These are phyloP conservation scores for Tetragnatha versicolor DNA, from an alignment of 1,140 invertebrate genomes.

Conservation along the genomic window DNA sequence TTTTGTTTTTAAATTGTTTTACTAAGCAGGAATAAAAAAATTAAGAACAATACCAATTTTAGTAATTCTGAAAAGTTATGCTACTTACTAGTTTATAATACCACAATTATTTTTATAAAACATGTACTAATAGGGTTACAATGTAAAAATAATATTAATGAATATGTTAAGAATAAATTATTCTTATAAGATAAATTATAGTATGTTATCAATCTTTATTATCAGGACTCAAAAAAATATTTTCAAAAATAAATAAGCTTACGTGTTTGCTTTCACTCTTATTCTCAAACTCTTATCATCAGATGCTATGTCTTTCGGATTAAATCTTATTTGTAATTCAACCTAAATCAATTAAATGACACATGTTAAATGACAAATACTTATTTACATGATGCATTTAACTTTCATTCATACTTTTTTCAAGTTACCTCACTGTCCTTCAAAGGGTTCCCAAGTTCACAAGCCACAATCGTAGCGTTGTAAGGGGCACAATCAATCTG, in stretches of 20 bases:
- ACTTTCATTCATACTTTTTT: background rate
- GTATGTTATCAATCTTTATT: background rate
- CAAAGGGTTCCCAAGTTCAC: slow-evolving; percentile 89
- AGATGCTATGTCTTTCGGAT: slow-evolving; percentile 76
- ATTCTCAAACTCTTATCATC: slow-evolving; percentile 75
- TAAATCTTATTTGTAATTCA: slow-evolving; percentile 73
- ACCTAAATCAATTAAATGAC: slow-evolving; percentile 13
- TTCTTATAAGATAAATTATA: background rate
- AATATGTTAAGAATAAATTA: background rate
- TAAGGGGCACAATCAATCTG: slow-evolving; percentile 65
- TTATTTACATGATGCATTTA: background rate
- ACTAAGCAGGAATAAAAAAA: too few species aligned
- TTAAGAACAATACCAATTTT: too few species aligned
- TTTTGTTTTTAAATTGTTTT: too few species aligned
- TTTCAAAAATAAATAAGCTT: slow-evolving; percentile 68
- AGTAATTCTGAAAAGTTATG: too few species aligned
- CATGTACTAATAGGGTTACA: background rate
- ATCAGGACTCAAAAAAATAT: background rate
- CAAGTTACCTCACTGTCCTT: slow-evolving; percentile 64
- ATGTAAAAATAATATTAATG: background rate
- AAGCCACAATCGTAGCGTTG: slow-evolving; percentile 77
- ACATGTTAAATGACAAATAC: background rate
- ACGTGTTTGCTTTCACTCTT: slow-evolving; percentile 81
- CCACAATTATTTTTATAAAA: too few species aligned
- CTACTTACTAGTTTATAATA: too few species aligned